phyloP scores from a whole-genome alignment of 2,797 vertebrate species.

The Mastacembelus armatus region DNA sequence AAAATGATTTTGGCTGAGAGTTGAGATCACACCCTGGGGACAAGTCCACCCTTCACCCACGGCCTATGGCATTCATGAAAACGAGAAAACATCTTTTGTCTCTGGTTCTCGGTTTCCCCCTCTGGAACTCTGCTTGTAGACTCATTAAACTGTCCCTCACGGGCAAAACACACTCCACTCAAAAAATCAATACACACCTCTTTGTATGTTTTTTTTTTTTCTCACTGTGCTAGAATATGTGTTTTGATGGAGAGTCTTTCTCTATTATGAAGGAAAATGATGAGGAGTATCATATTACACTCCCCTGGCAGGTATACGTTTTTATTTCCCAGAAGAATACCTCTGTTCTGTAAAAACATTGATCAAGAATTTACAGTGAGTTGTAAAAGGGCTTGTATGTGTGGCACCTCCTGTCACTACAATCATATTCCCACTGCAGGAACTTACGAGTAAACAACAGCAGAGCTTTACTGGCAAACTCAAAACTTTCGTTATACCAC shows the following conservation, averaged over 20 bases:
- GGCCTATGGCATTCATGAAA: conserved; percentile 57
- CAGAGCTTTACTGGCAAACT: conserved; percentile 33
- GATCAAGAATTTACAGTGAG: conserved; percentile 70
- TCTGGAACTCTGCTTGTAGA: conserved; percentile 77
- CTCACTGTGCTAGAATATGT: conserved; percentile 42
- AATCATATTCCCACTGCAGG: conserved; percentile 45
- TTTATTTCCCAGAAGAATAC: conserved; percentile 77
- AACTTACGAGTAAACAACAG: conserved; percentile 32
- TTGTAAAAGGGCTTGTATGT: conserved; percentile 52
- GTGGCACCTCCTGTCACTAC: conserved; percentile 51
- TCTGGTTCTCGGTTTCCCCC: conserved; percentile 65
- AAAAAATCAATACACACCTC: conserved; percentile 80
- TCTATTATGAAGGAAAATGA: conserved; percentile 74
- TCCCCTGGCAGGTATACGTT: conserved; percentile 59
- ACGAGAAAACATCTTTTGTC: conserved; percentile 74
- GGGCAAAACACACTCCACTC: conserved; percentile 77
- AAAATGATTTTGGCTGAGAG: conserved; percentile 44
- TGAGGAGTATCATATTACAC: conserved; percentile 70
- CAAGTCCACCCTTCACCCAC: conserved; percentile 51
- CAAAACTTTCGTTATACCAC: conserved; percentile 33
- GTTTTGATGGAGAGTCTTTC: conserved; percentile 74
- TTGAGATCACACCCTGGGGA: conserved; percentile 48
- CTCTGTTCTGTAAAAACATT: conserved; percentile 62
- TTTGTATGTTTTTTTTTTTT: conserved; percentile 44
- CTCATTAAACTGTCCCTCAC: conserved; percentile 83